phyloP scores from a whole-genome alignment of 2,888 invertebrate species.

The Drosophila limbata region DNA sequence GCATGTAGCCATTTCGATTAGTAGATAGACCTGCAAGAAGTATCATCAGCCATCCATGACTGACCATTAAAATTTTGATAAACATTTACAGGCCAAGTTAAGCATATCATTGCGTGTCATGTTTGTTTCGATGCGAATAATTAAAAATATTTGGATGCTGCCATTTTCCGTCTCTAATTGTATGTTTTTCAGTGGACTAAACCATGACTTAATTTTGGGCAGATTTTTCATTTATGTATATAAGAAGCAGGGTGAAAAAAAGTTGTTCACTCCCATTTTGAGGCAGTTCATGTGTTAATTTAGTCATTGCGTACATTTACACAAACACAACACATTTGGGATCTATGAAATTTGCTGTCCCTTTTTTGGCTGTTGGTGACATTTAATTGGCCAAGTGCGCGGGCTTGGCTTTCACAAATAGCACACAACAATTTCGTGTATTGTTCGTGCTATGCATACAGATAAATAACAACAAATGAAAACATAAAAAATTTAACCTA shows the following conservation, averaged over 20 bases:
- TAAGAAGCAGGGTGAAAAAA: neutral
- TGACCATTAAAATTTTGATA: slow-evolving; percentile 18
- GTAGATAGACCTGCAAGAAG: neutral
- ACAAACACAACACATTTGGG: slow-evolving; percentile 10
- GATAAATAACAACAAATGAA: slow-evolving; percentile 31
- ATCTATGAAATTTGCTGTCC: slow-evolving; percentile 24
- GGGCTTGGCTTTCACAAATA: slow-evolving; percentile 76
- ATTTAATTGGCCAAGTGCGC: slow-evolving; percentile 63
- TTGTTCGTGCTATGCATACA: slow-evolving; percentile 67
- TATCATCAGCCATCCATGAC: slow-evolving; percentile 16
- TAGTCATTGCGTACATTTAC: slow-evolving; percentile 42
- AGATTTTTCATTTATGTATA: neutral
- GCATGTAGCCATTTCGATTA: slow-evolving; percentile 12
- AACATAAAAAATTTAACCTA: slow-evolving; percentile 5
- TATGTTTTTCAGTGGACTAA: neutral
- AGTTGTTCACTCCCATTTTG: slow-evolving; percentile 26
- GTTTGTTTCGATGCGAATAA: neutral
- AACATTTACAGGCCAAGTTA: slow-evolving; percentile 55
- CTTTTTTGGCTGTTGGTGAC: slow-evolving; percentile 33
- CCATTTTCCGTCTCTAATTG: neutral
- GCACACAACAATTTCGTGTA: slow-evolving; percentile 40
- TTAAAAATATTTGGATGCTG: neutral
- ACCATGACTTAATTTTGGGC: neutral
- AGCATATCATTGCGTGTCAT: slow-evolving; percentile 47
- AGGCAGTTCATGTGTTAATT: slow-evolving; percentile 47